These are phyloP conservation scores for Smithornis capensis DNA, from an alignment of 2,113 vertebrate genomes.

Conservation along the genomic window DNA sequence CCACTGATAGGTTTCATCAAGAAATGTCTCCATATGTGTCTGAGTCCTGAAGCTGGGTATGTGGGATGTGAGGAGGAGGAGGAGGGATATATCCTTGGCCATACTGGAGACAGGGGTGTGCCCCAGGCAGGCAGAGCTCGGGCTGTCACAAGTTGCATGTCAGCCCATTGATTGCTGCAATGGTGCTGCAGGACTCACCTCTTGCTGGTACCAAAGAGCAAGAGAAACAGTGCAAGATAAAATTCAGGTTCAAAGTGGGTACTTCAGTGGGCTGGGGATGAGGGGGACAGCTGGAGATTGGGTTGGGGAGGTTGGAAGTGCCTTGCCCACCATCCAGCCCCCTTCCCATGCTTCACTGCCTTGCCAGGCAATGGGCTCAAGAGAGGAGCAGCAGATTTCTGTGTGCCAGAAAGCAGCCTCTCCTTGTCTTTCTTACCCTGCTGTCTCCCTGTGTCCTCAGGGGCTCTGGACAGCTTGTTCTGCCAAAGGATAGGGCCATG, in stretches of 20 bases:
- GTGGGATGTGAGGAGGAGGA: not conserved
- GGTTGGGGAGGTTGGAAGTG: not conserved
- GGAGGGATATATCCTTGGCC: not conserved
- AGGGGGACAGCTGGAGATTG: not conserved
- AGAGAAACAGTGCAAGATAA: not conserved
- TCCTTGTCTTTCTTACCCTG: not conserved
- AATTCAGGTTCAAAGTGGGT: not conserved
- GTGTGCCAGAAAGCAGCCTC: not conserved
- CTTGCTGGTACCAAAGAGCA: not conserved
- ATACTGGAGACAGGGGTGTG: not conserved
- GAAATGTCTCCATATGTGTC: conserved; percentile 33
- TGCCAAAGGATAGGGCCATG: not conserved
- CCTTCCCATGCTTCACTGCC: not conserved
- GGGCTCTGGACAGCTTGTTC: not conserved
- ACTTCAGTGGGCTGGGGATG: not conserved
- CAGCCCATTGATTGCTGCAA: not conserved
- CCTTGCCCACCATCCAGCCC: not conserved
- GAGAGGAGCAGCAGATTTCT: not conserved
- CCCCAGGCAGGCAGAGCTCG: not conserved
- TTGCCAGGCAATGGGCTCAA: not conserved
- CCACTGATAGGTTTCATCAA: conserved; percentile 46
- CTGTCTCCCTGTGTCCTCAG: not conserved
- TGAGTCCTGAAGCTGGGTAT: not conserved
- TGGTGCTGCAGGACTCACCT: not conserved
- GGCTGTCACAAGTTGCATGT: not conserved